Conservation (phyloP, 2,113 vertebrate species). For the Podarcis cretensis region DNA sequence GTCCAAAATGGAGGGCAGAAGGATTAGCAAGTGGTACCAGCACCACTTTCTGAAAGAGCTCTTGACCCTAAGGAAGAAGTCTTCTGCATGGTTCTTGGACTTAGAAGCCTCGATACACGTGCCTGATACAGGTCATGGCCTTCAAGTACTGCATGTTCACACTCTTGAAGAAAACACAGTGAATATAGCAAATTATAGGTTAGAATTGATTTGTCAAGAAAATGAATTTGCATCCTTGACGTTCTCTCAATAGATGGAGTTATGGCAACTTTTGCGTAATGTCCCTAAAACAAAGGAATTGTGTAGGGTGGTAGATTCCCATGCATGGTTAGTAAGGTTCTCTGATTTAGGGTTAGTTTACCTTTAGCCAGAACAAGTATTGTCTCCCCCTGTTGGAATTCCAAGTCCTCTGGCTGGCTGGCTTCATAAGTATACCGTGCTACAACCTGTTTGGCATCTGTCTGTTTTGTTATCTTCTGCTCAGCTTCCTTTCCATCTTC, state of each 20-base stretch:
- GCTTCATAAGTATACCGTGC: conserved; percentile 87
- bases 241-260: neutral
- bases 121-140: neutral
- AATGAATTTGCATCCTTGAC: neutral
- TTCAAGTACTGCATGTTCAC: neutral
- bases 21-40: neutral
- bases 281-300: neutral
- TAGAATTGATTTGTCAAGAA: neutral
- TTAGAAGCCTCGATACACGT: neutral
- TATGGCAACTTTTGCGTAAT: neutral
- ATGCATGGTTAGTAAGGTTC: neutral
- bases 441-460: conserved; percentile 66
- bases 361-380: conserved; percentile 87
- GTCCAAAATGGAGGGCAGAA: neutral
- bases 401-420: conserved; percentile 88
- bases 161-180: neutral
- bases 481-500: conserved; percentile 1
- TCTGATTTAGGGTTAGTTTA: conserved; percentile 28
- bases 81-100: neutral
- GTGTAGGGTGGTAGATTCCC: too few relatives aligned
- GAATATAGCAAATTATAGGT: neutral
- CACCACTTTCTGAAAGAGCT: neutral
- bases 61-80: neutral
- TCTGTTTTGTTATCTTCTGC: fast-evolving
- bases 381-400: conserved; percentile 83